phyloP scores from a whole-genome alignment of 2,113 vertebrate genomes.

The Perca flavescens region DNA sequence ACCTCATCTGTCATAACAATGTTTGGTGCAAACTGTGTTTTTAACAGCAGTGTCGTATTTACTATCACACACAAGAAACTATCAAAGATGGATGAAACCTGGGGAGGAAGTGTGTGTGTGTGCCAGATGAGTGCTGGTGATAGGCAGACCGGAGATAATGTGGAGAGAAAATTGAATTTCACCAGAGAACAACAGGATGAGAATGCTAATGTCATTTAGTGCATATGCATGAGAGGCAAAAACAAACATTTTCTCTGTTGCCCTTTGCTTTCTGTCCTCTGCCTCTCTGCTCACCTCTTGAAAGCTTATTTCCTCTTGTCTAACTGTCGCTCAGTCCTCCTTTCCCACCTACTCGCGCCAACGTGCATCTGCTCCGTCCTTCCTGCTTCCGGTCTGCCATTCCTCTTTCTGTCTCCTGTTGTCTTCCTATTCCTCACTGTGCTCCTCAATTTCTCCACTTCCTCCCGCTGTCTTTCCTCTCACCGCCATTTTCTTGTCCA shows the following conservation, averaged over 20 bases:
- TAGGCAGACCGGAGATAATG: conserved; percentile 50
- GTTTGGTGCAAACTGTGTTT: not conserved
- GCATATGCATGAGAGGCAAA: conserved; percentile 33
- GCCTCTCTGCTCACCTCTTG: conserved; percentile 1
- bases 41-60: not conserved
- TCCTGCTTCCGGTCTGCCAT: conserved; percentile 1
- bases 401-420: conserved; percentile 5
- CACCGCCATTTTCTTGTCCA: not conserved
- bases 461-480: not conserved
- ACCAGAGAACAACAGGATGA: conserved; percentile 62
- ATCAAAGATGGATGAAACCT: not conserved
- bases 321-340: not conserved
- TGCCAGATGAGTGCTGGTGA: conserved; percentile 36
- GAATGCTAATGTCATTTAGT: conserved; percentile 67
- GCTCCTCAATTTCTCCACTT: not conserved
- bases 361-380: not conserved
- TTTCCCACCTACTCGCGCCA: conserved; percentile 8
- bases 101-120: conserved; percentile 21
- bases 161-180: conserved; percentile 71
- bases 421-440: not conserved
- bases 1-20: not conserved
- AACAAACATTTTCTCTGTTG: conserved; percentile 33
- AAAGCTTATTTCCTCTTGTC: not conserved
- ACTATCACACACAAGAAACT: not conserved
- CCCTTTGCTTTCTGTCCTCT: conserved; percentile 9